Evolutionary conservation across 2,888 invertebrate genomes (phyloP), one percentile per base, ranked within the genome.

Genomic region (Thereva nobilitata): DNA sequence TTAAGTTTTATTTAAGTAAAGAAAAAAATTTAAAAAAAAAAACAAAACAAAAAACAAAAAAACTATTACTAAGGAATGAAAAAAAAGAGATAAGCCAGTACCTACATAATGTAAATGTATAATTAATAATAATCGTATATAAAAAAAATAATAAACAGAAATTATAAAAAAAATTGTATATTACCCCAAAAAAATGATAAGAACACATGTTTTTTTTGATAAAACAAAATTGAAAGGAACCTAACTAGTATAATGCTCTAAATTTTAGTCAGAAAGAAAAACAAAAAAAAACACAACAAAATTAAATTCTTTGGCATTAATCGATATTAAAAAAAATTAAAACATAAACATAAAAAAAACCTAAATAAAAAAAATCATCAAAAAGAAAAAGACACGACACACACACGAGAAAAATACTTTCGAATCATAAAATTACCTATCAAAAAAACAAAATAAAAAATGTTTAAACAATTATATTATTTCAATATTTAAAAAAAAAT

Each of bases 71-170:
- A 59, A 54, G 6, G 35, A 42, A 4, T 41, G 7, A 8, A 55
- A 42, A 55, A 41, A 41, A 59, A 38, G 34, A 59, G 8, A 54
- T 70, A 71, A 68, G 69, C 63, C 67, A 70, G 69, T 70, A 71
- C 71, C 70, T 71, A 70, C 38, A 63, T 49, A 63, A 37, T 70
- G 67, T 68, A 68, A 67, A 70, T 68, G 67, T 67, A 64, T 52
- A 54, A 64, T 54, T 54, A 54, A 47, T 54, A 45, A 54, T 59
- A 83, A 80, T 81, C 79, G 77, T 80, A 73, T 78, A 81, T 64
- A 34, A 49, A 53, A 67, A 49, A 59, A 45, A 41, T 50, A 12
- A 59, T 10, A 42, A 38, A 45, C 35, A 55, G 57, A 50, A 56
- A 10, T 49, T 50, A 38, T 4, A 9, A 65, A 50, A 57, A 34